Conservation (phyloP, 1,140 invertebrate species). For the Augochlora pura region DNA sequence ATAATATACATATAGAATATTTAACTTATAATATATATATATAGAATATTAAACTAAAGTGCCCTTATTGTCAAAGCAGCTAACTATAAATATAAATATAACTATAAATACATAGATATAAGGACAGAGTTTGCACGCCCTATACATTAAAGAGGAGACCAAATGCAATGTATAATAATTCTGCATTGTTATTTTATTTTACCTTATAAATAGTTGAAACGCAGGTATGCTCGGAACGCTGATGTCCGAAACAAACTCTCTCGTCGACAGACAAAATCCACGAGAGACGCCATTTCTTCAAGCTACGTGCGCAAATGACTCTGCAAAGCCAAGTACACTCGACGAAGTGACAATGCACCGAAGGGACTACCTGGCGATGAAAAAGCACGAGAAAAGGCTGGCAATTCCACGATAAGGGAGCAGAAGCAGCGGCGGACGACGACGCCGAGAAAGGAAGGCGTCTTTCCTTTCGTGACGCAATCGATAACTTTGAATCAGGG, state of each 20-base stretch:
- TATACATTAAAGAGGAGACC: too few species aligned
- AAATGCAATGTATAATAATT: too few species aligned
- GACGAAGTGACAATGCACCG: slow-evolving; percentile 36
- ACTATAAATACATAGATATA: too few species aligned
- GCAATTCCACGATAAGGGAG: slow-evolving; percentile 37
- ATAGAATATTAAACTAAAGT: too few species aligned
- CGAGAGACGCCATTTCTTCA: slow-evolving; percentile 18
- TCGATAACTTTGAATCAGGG: slow-evolving; percentile 48
- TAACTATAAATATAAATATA: too few species aligned
- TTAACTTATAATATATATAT: too few species aligned
- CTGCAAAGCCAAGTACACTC: slow-evolving; percentile 39
- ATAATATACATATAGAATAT: too few species aligned
- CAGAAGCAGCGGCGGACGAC: slow-evolving; percentile 1
- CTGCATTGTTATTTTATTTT: too few species aligned
- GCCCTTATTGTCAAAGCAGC: too few species aligned
- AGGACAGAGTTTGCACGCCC: too few species aligned
- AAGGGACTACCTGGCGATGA: background rate
- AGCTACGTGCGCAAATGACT: slow-evolving; percentile 26
- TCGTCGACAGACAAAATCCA: background rate
- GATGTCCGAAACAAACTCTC: background rate
- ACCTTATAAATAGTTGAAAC: too few species aligned
- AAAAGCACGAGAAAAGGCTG: slow-evolving; percentile 13
- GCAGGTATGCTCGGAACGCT: background rate
- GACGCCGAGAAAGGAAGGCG: slow-evolving; percentile 5
- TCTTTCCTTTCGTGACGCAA: slow-evolving; percentile 15